Base-by-base conservation (phyloP, 2,797 vertebrate genomes). In the Pelobates cultripes region DNA sequence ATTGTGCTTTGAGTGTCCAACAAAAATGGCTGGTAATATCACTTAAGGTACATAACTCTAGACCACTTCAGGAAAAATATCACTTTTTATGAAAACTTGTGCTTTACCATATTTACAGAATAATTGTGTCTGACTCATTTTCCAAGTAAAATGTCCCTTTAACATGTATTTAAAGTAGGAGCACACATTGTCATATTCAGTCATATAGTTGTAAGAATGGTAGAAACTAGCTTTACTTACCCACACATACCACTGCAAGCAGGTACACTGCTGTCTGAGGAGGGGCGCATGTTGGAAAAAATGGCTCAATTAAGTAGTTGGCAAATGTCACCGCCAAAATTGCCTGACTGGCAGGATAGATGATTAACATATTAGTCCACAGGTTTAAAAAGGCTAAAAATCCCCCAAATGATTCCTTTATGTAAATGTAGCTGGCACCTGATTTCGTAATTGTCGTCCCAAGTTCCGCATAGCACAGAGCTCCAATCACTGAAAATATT, bases 211-310 rank as follows among this genome's bases (percentile, higher is more conserved):
- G 47, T 51, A 51, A 1, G 5, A 51, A 6, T 51, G 5, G 47
- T 51, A 51, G 28, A 51, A 51, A 51, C 10, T 51, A 51, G 14
- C 44, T 6, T 43, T 78, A 73, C 92, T 92, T 87, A 95, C 95
- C 90, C 85, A 95, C 94, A 82, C 95, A 93, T 85, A 76, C 81
- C 3, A 94, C 95, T 14, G 94, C 94, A 1, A 95, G 90, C 82
- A 96, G 90, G 40, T 93, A 91, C 45, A 96, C 92, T 0, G 92
- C 93, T 0, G 47, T 3, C 14, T 95, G 92, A 0, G 95, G 94
- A 13, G 93, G 88, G 0, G 5, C 0, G 55, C 95, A 96, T 67
- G 89, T 90, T 13, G 90, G 88, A 84, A 93, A 96, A 86, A 95
- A 95, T 1, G 94, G 94, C 82, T 96, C 93, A 67, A 95, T 91